Evolutionary conservation across 2,797 vertebrate genomes (phyloP).

Genomic region (Pseudochirops cupreus): DNA sequence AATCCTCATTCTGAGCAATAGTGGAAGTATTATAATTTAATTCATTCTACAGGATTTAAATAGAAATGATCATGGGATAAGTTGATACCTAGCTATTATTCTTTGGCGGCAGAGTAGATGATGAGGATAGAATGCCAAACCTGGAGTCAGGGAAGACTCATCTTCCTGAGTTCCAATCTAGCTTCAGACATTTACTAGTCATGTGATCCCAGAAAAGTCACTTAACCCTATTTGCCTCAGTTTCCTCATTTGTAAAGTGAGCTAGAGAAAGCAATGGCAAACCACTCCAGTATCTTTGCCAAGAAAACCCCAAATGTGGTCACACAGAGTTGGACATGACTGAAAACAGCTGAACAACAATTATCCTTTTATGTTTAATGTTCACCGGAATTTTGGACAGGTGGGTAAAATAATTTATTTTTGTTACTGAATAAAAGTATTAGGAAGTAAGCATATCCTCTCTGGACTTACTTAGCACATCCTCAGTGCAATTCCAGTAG

Average conservation of each 20-base stretch:
- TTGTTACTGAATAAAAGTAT: not conserved
- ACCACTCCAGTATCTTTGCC: not conserved
- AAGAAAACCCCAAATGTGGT: not conserved
- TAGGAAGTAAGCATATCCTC: not conserved
- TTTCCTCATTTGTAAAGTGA: not conserved
- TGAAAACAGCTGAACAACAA: not conserved
- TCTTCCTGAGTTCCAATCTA: not conserved
- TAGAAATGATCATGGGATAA: not conserved
- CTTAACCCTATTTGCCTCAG: not conserved
- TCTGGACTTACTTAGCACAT: not conserved
- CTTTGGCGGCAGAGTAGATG: not conserved
- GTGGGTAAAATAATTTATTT: not conserved
- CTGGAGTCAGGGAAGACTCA: not conserved
- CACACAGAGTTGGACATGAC: not conserved
- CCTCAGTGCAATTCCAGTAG: not conserved
- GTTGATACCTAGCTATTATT: not conserved
- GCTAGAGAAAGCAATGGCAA: not conserved
- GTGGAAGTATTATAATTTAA: not conserved
- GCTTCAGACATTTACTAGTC: too few species aligned
- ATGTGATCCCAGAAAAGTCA: not conserved
- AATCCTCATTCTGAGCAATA: not conserved
- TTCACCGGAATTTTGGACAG: not conserved
- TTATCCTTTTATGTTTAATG: not conserved
- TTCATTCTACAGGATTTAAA: not conserved
- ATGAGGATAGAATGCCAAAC: not conserved